phyloP scores from a whole-genome alignment of 2,888 invertebrate genomes.

The Aethes cnicana region DNA sequence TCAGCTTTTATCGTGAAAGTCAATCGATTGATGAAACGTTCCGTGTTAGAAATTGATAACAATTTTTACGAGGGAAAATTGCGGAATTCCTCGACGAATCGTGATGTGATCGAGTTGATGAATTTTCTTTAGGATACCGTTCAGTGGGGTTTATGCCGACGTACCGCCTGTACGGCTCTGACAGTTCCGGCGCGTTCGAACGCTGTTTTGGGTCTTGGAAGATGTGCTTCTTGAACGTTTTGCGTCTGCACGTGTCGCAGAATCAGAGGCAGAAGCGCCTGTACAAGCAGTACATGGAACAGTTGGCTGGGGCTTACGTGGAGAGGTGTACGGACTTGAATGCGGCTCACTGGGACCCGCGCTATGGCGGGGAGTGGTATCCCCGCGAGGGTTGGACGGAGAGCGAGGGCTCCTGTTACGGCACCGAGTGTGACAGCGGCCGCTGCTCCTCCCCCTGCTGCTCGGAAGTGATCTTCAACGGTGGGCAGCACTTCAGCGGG shows the following conservation, averaged over 20 bases:
- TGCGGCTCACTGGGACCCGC: conserved; percentile 56
- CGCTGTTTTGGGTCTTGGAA: conserved; percentile 49
- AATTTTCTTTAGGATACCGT: conserved; percentile 64
- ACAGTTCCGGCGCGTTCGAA: conserved; percentile 43
- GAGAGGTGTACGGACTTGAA: conserved; percentile 67
- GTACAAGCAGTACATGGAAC: conserved; percentile 78
- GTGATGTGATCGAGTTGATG: conserved; percentile 40
- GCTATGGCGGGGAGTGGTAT: conserved; percentile 65
- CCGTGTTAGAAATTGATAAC: conserved; percentile 1
- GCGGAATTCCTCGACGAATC: conserved; percentile 56
- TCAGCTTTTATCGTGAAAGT: conserved; percentile 71
- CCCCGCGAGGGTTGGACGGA: conserved; percentile 62
- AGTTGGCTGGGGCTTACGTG: conserved; percentile 72
- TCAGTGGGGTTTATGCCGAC: conserved; percentile 62
- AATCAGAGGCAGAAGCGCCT: conserved; percentile 75
- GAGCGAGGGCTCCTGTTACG: conserved; percentile 58
- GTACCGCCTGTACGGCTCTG: conserved; percentile 50
- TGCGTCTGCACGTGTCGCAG: conserved; percentile 80
- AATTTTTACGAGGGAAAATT: conserved; percentile 41
- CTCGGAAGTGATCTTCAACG: conserved; percentile 79
- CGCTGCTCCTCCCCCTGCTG: conserved; percentile 77
- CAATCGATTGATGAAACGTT: conserved; percentile 53
- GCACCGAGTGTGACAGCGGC: conserved; percentile 71
- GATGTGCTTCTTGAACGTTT: conserved; percentile 83
- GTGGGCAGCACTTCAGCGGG: conserved; percentile 73